A percentile compares a stretch with the other conserved stretches of the same genome.
Conservation (phyloP, 2,888 invertebrate genomes). For the Calameuta filiformis region DNA sequence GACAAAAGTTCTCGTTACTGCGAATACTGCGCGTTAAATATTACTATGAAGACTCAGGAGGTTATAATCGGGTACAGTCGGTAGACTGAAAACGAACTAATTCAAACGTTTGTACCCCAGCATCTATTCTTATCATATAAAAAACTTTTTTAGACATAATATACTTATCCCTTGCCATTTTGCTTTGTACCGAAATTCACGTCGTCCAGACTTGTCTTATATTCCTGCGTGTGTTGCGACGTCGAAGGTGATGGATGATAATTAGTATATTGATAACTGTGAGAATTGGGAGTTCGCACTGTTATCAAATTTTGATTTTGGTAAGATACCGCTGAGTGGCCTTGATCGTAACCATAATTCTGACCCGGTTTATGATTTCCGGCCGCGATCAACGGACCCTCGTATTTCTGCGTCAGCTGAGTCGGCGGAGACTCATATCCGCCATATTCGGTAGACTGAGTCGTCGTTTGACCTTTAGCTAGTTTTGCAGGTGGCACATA, state of each 20-base stretch:
- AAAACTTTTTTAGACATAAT: background rate
- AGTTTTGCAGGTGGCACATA: slow-evolving; percentile 44
- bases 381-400: slow-evolving; percentile 17
- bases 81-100: background rate
- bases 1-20: background rate
- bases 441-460: slow-evolving; percentile 42
- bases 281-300: slow-evolving; percentile 39
- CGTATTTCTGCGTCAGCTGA: slow-evolving; percentile 32
- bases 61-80: background rate
- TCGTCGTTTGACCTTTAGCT: slow-evolving; percentile 26
- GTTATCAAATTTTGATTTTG: slow-evolving; percentile 43
- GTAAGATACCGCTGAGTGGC: slow-evolving; percentile 33
- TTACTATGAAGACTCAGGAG: background rate
- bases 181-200: slow-evolving; percentile 47
- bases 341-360: slow-evolving; percentile 37
- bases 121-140: background rate
- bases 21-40: background rate
- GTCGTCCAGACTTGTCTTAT: slow-evolving; percentile 43
- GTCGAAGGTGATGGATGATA: slow-evolving; percentile 41
- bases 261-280: slow-evolving; percentile 49
- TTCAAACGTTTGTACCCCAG: background rate
- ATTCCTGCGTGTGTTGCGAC: slow-evolving; percentile 28
- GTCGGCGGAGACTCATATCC: slow-evolving; percentile 41
- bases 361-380: slow-evolving; percentile 32
- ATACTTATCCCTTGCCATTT: slow-evolving; percentile 37